Base-by-base conservation (phyloP, 2,797 vertebrate species). In the Pseudopleuronectes americanus region DNA sequence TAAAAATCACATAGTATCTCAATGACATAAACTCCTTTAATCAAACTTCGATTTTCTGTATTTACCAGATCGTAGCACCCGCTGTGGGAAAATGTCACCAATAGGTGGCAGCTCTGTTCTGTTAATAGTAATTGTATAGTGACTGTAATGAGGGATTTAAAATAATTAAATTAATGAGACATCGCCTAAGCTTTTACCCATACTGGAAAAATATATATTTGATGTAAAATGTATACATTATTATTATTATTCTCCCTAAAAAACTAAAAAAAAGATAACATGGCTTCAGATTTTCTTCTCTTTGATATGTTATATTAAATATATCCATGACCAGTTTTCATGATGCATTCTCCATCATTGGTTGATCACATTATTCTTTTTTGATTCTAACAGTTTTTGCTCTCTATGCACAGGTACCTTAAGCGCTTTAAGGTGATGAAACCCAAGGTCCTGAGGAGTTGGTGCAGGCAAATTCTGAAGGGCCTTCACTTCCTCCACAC, bases 381-480 rank as follows among this genome's bases (percentile, higher is more conserved):
- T 52, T 0, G 0, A 56, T 23, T 79, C 36, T 73, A 9, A 68
- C 48, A 38, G n/a, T 24, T 26, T 63, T 51, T 80, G 21, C 54
- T 52, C 49, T 84, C 31, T 73, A n/a, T n/a, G 0, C 58, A 14
- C 80, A 99, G 97, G 77, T 99, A 99, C 86, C 94, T 99, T 74
- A 98, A 98, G 83, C 95, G 97, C 71, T 99, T 99, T 88, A 99
- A 99, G 89, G 97, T 98, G 86, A 99, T 99, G 97, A 99, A 99
- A 81, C 97, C 97, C 49, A 99, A 99, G 66, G 96, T 99, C 47
- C 89, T 99, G 82, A 94, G 97, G 77, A 99, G 97, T 81, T 99
- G 97, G 97, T 99, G 97, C 74, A 87, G 97, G 49, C 97, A 99
- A 80, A 99, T 99, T 83, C 90, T 99, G 68, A 98, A 98, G 89